Evolutionary conservation across 1,140 invertebrate species (phyloP), one percentile per base, ranked within the genome.

Genomic region (Neodiprion virginianus): DNA sequence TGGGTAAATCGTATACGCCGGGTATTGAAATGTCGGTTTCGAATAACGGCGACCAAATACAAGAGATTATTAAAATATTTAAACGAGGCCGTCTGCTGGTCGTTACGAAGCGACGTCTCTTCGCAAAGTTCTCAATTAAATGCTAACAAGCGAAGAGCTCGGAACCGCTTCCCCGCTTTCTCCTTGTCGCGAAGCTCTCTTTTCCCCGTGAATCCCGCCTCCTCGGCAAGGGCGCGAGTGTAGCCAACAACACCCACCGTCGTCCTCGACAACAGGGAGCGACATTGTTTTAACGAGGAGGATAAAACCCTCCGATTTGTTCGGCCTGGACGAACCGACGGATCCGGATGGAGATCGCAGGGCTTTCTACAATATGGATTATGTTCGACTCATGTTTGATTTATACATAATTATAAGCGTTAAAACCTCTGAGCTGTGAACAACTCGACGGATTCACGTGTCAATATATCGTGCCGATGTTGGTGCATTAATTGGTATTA

Each of bases 31-130:
- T 82, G 78, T 77, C 77, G 73, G 76, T 12, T 61, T 61, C 4
- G 8, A 61, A 61, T 40, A 0, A 40, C 53, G 53, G 11, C 53
- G 53, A 81, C 79, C 77, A 80, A 80, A 83, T 83, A 82, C 81
- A 80, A 82, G 81, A 82, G 81, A 83, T 83, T 83, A 83, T 83
- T 83, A 83, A 83, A 83, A 83, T 83, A 81, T 83, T 83, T 83
- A 82, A 83, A 83, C 81, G 79, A 83, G 80, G 77, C 77, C 78
- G 81, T 77, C 77, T 76, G 78, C 79, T 75, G 77, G 79, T 83
- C 79, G 81, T 81, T 83, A 79, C 71, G 48, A 48, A 67, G 48
- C 53, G 48, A 17, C 50, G 12, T 40, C 23, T 28, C 65, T 73
- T 76, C 79, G 78, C 78, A 72, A 82, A 80, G 76, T 82, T 82